Base-by-base conservation (phyloP, 2,113 vertebrate genomes). In the Semnornis frantzii region DNA sequence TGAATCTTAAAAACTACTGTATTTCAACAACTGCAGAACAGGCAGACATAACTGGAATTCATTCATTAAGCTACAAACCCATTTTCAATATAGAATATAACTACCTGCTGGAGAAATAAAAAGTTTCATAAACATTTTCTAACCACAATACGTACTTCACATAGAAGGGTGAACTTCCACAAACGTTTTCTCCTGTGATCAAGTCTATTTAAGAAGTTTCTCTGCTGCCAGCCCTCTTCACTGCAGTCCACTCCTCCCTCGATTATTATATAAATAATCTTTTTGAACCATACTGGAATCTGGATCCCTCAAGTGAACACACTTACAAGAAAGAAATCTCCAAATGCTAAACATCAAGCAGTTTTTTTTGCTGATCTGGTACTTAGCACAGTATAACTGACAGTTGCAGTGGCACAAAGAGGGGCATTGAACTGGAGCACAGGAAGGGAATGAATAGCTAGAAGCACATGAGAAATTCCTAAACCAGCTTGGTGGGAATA, bases 21-120 rank as follows among this genome's bases (percentile, higher is more conserved):
- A 91, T 90, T 94, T 89, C 34, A 91, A 85, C 74, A 89, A 57
- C 63, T 82, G 74, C 88, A 58, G 92, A 85, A 92, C 69, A 83
- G 37, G 68, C 52, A 88, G 59, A 82, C 20, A 69, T 68, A 81
- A 85, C 28, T 23, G 7, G 13, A 76, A 57, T 30, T 59, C 21
- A 50, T 94, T 86, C 59, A 78, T 74, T 70, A 85, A 89, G 79
- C 55, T 87, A 76, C 25, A 87, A 71, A 68, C 17, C 78, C 52
- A 54, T 79, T 85, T 89, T 82, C 46, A 64, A 57, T 63, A 64
- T 8, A 74, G 66, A 77, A 80, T 85, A 50, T 65, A 82, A 85
- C 39, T 60, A 80, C 25, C 48, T 83, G 37, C 44, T 91, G 54
- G 55, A 72, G 73, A 85, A 70, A 4, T 34, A 77, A 55, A 54